Base-by-base conservation (phyloP, 37 sponge, comb jelly and placozoan genomes). In the Hormiphora californensis region DNA sequence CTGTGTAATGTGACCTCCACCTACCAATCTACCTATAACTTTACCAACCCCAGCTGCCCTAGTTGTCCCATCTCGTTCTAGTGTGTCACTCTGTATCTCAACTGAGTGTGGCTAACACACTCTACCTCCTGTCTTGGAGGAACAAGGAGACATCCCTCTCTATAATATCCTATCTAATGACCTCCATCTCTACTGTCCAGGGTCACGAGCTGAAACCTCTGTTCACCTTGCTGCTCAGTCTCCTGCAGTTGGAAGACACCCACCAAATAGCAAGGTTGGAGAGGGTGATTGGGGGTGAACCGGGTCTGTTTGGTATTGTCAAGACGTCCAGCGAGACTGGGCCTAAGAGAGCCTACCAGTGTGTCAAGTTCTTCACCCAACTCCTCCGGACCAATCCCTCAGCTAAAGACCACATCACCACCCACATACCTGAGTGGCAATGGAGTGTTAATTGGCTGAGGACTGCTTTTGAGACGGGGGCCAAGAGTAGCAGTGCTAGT, bases 271-370 rank as follows among this genome's bases (percentile, higher is more conserved):
- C 23, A 46, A 73, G 81, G 25, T 43, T 73, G 9, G 81, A 73
- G 81, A 27, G 43, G 46, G 81, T 73, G 27, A 73, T 73, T 46
- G 43, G 46, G 44, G 81, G 81, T 4, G 81, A 73, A 4, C n/a
- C 35, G n/a, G 81, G 81, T 36, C 69, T 37, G 22, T 57, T 63
- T 87, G 91, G 33, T 43, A 88, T 90, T 21, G 86, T 91, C 11
- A n/a, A 63, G 61, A 55, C 59, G 36, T 91, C 89, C 89, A 91
- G 89, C 23, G 54, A 86, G 32, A 33, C 35, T 11, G 98, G 94
- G 68, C 65, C 91, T 40, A 93, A 89, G 88, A 90, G 92, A 62
- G 90, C 94, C 0, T 97, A 97, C 85, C 94, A 93, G 55, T 92
- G 92, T 1, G 89, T 96, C 90, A 96, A 96, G 86, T 96, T 94